These are phyloP conservation scores for Ascaphus truei DNA, from an alignment of 2,113 vertebrate genomes.

Conservation along the genomic window DNA sequence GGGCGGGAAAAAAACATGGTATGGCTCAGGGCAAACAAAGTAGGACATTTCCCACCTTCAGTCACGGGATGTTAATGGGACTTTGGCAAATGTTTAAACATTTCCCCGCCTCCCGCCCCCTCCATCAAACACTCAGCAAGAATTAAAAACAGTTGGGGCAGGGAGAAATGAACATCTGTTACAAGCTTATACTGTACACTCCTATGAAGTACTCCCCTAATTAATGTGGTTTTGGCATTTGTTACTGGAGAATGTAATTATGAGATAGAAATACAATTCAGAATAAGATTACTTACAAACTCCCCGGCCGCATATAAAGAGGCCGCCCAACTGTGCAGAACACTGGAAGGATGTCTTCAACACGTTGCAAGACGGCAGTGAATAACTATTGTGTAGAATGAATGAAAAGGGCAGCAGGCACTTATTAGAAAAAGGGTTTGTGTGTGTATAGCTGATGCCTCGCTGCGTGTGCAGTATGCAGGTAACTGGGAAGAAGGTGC, in stretches of 20 bases:
- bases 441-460: too few relatives aligned
- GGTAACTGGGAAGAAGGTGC: too few relatives aligned
- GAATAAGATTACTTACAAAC: conserved; percentile 44
- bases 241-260: conserved; percentile 49
- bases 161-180: conserved; percentile 64
- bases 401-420: not conserved
- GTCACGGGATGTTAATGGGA: conserved; percentile 62
- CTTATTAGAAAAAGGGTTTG: too few relatives aligned
- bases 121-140: conserved; percentile 51
- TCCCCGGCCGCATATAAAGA: conserved; percentile 45
- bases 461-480: too few relatives aligned
- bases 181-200: conserved; percentile 51
- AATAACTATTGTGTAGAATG: not conserved
- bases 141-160: conserved; percentile 65
- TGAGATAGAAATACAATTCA: conserved; percentile 55
- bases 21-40: conserved; percentile 51
- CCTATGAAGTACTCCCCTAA: conserved; percentile 57
- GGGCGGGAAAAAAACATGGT: conserved; percentile 48
- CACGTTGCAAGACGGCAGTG: not conserved
- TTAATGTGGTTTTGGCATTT: conserved; percentile 56
- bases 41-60: conserved; percentile 62
- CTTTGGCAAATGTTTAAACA: conserved; percentile 69
- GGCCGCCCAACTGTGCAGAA: conserved; percentile 11
- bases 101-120: conserved; percentile 39
- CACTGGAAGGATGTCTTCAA: conserved; percentile 17